Base-by-base conservation (phyloP, 2,888 invertebrate species). In the Carterocephalus palaemon region DNA sequence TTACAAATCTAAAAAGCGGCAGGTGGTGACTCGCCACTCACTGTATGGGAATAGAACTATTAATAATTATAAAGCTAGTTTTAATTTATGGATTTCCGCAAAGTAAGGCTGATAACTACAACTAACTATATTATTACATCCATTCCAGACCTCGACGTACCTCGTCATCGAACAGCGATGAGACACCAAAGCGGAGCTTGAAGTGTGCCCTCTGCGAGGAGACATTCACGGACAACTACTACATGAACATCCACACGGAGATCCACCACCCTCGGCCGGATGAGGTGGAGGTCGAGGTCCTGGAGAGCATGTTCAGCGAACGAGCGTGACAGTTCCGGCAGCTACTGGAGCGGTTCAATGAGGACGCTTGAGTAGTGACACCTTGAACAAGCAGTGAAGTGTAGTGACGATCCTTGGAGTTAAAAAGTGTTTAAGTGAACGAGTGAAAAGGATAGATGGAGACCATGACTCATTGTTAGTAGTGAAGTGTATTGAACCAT, bases 221-320 rank as follows among this genome's bases (percentile, higher is more conserved):
- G 38, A 51, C 46, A 9, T 72, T 72, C 43, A 59, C 60, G 5
- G 68, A 67, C 13, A 31, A 50, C 7, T 72, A 65, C 41, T 69
- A 70, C 39, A 56, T 78, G 63, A 65, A 64, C 23, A 64, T 79
- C 26, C 71, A 75, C 33, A 40, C 70, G 51, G 75, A 74, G 49
- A 65, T 74, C 47, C 64, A 61, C 19, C 64, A 73, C 49, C 46
- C 52, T 4, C 49, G 33, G 36, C 48, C 28, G 48, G 32, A 24
- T 0, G 23, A 16, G 4, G 38, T 46, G 48, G 38, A 52, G 5
- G 32, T 41, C 1, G 45, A 51, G 4, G 20, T 34, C 2, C 4
- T 48, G 7, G 45, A 51, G 26, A 46, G 34, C 15, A 5, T 52
- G n/a, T 53, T 47, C 28, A 13, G 12, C 2, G 40, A 41, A 15